phyloP scores from a whole-genome alignment of 2,797 vertebrate species.

The Micropoecilia bifurca region DNA sequence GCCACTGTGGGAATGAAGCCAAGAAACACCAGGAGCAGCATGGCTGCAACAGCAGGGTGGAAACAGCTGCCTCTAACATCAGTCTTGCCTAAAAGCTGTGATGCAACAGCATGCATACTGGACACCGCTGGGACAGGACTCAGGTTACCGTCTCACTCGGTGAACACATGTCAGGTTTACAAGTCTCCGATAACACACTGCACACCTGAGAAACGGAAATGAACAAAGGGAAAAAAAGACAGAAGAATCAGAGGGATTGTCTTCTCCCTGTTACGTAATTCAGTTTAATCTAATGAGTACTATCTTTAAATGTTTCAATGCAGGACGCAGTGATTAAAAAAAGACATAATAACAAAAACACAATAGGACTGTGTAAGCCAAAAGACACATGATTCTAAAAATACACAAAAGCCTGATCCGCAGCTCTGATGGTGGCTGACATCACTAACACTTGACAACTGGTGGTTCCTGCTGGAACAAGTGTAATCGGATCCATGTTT shows the following conservation, averaged over 20 bases:
- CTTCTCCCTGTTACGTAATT: not conserved
- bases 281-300: not conserved
- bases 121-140: slow-evolving; percentile 45
- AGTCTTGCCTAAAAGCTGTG: slow-evolving; percentile 28
- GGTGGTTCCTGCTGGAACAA: slow-evolving; percentile 22
- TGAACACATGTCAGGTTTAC: slow-evolving; percentile 53
- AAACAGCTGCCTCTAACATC: slow-evolving; percentile 15
- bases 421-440: slow-evolving; percentile 21
- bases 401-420: slow-evolving; percentile 29
- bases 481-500: slow-evolving; percentile 37
- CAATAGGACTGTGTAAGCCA: not conserved
- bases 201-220: slow-evolving; percentile 24
- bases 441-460: slow-evolving; percentile 32
- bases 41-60: slow-evolving; percentile 63
- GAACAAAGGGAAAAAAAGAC: slow-evolving; percentile 19
- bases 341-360: slow-evolving; percentile 4
- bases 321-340: not conserved
- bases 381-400: slow-evolving; percentile 24
- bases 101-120: slow-evolving; percentile 64
- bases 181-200: slow-evolving; percentile 15
- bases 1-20: slow-evolving; percentile 67
- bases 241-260: slow-evolving; percentile 19
- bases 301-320: not conserved
- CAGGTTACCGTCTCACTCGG: slow-evolving; percentile 62
- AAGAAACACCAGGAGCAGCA: slow-evolving; percentile 78